Evolutionary conservation across 2,888 invertebrate species (phyloP).

Genomic region (Deilephila elpenor): DNA sequence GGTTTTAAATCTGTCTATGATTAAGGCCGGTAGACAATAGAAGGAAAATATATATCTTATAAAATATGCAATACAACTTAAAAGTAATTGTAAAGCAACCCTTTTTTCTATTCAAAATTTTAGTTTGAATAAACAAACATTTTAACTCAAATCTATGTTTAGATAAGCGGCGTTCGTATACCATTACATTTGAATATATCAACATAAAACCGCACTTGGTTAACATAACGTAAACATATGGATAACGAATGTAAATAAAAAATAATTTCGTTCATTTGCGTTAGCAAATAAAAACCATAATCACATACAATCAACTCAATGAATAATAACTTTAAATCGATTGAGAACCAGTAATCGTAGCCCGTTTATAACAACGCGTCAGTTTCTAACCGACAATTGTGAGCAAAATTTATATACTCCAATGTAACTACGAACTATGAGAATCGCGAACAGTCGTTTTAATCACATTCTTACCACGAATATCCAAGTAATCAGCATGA

Average conservation of each 20-base stretch:
- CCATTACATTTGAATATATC: neutral
- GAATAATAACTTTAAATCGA: neutral
- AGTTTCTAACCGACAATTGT: neutral
- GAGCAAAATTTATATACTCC: neutral
- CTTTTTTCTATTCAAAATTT: neutral
- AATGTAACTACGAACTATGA: too few species aligned
- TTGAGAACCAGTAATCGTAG: neutral
- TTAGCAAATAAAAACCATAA: conserved; percentile 7
- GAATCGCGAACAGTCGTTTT: too few species aligned
- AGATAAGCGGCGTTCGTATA: neutral
- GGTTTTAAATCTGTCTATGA: too few species aligned
- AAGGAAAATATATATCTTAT: neutral
- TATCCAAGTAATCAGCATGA: too few species aligned
- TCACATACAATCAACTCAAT: neutral
- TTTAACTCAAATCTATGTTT: neutral
- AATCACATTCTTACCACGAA: too few species aligned
- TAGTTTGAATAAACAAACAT: neutral
- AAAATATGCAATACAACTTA: conserved; percentile 1
- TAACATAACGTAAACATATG: neutral
- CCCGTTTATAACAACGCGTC: neutral
- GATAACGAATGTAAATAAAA: neutral
- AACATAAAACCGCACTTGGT: neutral
- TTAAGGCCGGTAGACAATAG: too few species aligned
- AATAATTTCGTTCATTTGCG: neutral
- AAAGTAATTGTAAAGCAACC: conserved; percentile 1